These are phyloP conservation scores for Fukomys damarensis DNA, from an alignment of 2,113 vertebrate genomes.

Conservation along the genomic window DNA sequence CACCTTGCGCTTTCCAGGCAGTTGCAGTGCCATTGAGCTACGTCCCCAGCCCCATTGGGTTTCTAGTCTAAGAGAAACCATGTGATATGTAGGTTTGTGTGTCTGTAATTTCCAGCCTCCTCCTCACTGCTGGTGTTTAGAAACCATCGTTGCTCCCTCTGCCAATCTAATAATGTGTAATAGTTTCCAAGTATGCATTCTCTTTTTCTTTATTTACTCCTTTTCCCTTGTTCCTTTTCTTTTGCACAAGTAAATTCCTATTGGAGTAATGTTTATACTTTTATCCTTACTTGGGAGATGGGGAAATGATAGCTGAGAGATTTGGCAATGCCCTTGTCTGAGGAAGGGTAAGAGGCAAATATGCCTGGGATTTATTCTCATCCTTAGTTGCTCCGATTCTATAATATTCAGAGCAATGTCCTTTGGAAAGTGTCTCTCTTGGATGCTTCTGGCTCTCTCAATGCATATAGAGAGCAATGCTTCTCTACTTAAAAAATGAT, in stretches of 20 bases:
- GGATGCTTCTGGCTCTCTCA: slow-evolving; percentile 56
- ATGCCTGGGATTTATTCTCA: slow-evolving; percentile 66
- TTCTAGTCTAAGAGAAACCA: background rate
- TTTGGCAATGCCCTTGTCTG: slow-evolving; percentile 59
- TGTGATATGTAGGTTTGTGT: background rate
- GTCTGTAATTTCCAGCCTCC: background rate
- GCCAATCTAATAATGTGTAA: slow-evolving; percentile 46
- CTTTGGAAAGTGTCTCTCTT: slow-evolving; percentile 68
- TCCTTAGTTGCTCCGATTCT: slow-evolving; percentile 57
- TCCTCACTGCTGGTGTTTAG: background rate
- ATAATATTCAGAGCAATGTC: slow-evolving; percentile 74
- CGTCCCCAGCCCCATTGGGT: background rate
- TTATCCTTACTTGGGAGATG: slow-evolving; percentile 49
- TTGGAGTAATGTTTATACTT: slow-evolving; percentile 64
- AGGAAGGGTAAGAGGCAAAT: slow-evolving; percentile 59
- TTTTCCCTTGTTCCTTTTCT: slow-evolving; percentile 53
- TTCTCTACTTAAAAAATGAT: slow-evolving; percentile 68
- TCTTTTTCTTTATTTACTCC: slow-evolving; percentile 39
- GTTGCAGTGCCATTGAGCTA: too few species aligned
- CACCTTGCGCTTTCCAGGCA: too few species aligned
- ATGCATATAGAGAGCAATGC: slow-evolving; percentile 46
- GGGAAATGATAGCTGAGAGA: slow-evolving; percentile 51
- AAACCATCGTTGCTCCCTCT: background rate
- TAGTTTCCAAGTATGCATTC: slow-evolving; percentile 26
- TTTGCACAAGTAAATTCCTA: slow-evolving; percentile 40